These are phyloP conservation scores for Pampus argenteus DNA, from an alignment of 2,797 vertebrate species.

Conservation along the genomic window DNA sequence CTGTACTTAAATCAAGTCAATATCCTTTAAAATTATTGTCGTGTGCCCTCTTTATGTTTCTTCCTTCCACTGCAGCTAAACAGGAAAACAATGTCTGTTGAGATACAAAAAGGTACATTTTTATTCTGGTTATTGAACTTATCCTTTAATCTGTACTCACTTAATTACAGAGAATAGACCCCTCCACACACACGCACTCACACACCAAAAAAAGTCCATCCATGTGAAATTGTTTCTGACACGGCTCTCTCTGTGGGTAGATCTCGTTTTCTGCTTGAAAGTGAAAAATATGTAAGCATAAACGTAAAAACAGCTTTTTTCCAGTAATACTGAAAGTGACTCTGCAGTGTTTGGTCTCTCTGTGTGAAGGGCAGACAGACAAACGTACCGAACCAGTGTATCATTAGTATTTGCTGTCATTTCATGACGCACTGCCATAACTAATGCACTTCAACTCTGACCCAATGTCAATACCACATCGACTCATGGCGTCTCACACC, in stretches of 20 bases:
- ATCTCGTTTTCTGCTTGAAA: slow-evolving; percentile 2
- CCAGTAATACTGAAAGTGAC: slow-evolving; percentile 59
- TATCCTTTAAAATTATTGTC: too few species aligned
- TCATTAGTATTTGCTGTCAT: slow-evolving; percentile 68
- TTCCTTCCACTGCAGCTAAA: neutral
- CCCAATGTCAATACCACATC: slow-evolving; percentile 80
- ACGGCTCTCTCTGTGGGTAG: neutral
- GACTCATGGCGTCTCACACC: slow-evolving; percentile 57
- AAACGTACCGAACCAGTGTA: slow-evolving; percentile 43
- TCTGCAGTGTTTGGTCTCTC: slow-evolving; percentile 55
- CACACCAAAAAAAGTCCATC: neutral
- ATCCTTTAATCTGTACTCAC: slow-evolving; percentile 2
- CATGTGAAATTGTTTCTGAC: slow-evolving; percentile 2
- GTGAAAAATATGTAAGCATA: slow-evolving; percentile 32
- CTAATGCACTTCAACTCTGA: slow-evolving; percentile 76
- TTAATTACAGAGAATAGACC: neutral
- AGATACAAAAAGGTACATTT: too few species aligned
- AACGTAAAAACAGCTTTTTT: slow-evolving; percentile 41
- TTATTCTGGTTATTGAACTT: neutral
- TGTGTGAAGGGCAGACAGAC: slow-evolving; percentile 53
- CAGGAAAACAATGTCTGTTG: too few species aligned
- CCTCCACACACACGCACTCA: too few species aligned
- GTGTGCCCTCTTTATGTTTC: too few species aligned
- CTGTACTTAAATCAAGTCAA: too few species aligned
- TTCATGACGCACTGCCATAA: slow-evolving; percentile 74